Base-by-base conservation (phyloP, 2,888 invertebrate genomes). In the Hirtodrosophila duncani region DNA sequence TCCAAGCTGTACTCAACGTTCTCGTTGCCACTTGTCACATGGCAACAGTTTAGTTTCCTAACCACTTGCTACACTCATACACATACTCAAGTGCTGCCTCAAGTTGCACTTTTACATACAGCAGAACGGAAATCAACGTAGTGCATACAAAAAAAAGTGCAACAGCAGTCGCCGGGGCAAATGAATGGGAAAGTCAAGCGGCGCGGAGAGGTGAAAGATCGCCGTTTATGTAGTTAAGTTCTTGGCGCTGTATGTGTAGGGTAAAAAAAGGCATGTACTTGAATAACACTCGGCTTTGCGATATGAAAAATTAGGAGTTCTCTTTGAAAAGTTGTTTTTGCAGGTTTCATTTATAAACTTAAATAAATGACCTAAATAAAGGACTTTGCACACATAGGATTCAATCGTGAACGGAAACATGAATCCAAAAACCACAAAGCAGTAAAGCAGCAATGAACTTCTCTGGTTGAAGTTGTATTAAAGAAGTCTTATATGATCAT, bases 41-140 rank as follows among this genome's bases (percentile, higher is more conserved):
- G 79, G 81, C 75, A 75, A 77, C 75, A 77, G 75, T 81, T 77
- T 77, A 74, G 72, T 80, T 80, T 77, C 65, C 65, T 67, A 71
- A 77, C 72, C 67, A 80, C 70, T 66, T 67, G 65, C 66, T 63
- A 65, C 26, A 10, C 46, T 38, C 44, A 45, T 38, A 36, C 21
- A 44, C 33, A 48, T 43, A 60, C 59, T 53, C 60, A 49, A 72
- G 71, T 70, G 80, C 56, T 63, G 67, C 71, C 77, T 71, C 80
- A 71, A 71, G 80, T 72, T 72, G 71, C 80, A 80, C 80, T 72
- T 77, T 80, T 75, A 75, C 80, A 75, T 71, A 64, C 77, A 56
- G 72, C 77, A 72, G n/a, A 58, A 72, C 81, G 72, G 72, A 80
- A 72, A 72, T 72, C 72, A 72, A 71, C 68, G 62, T 68, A 65